Conservation (phyloP, 2,797 vertebrate species). For the Mionectes olivaceus region DNA sequence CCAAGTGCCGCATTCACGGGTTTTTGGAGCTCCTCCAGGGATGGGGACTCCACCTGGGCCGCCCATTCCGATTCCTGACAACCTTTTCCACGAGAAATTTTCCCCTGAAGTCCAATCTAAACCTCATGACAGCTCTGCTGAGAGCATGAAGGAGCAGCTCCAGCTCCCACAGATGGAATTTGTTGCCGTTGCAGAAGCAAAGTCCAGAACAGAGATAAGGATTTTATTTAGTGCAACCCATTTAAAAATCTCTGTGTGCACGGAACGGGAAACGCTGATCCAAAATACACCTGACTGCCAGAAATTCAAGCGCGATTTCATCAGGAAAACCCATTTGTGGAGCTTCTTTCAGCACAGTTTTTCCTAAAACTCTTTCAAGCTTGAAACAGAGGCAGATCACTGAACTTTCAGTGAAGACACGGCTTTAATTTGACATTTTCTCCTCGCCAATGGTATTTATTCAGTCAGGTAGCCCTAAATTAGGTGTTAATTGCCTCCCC, state of each 20-base stretch:
- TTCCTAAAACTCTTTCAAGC: not conserved
- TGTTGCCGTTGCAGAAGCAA: not conserved
- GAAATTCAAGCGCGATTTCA: not conserved
- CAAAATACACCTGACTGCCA: not conserved
- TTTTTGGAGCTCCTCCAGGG: not conserved
- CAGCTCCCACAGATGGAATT: rapidly evolving
- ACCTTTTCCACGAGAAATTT: not conserved
- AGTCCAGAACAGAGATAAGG: not conserved
- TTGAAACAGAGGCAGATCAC: not conserved
- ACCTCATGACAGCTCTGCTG: not conserved
- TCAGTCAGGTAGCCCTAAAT: not conserved
- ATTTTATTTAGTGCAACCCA: not conserved
- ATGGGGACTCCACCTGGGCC: not conserved
- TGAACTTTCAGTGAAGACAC: not conserved
- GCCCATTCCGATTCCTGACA: not conserved
- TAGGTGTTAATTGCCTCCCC: not conserved
- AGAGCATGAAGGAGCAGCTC: not conserved
- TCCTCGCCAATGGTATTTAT: not conserved
- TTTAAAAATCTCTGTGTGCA: not conserved
- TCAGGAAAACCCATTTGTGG: not conserved
- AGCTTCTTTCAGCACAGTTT: not conserved
- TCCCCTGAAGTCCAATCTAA: not conserved
- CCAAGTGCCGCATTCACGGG: not conserved
- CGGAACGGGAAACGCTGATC: not conserved
- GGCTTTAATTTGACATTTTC: not conserved